Evolutionary conservation across 2,888 invertebrate species (phyloP), one percentile per base, ranked within the genome.

Genomic region (Galeopsomyia nigrocyanea): DNA sequence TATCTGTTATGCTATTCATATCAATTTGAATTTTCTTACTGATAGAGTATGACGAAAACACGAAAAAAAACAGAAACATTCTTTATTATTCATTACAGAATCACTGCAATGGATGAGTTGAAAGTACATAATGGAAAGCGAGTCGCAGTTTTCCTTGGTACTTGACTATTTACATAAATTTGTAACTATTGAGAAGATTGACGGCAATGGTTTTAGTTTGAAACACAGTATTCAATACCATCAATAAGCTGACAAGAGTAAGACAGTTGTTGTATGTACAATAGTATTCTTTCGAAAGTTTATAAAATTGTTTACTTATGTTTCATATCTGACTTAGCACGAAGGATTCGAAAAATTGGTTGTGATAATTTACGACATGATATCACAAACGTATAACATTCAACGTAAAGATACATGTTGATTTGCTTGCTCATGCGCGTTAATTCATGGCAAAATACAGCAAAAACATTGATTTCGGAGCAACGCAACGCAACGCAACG

Each of bases 1-100:
- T 9, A 39, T 3, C 26, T 39, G 39, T 39, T 39, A 7, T 10
- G 39, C 39, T 39, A 39, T 26, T 26, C 26, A 26, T 26, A 26
- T 71, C n/a, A 55, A 31, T 21, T 31, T 31, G n/a, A 7, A 49
- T 67, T 68, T 68, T 64, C 68, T 67, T 61, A 68, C 17, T 60
- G 46, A 46, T 66, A 60, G 1, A 26, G 56, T 63, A 63, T 71
- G 57, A 57, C 49, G 64, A 61, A 65, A 58, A 68, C 58, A 53
- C 69, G 58, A 73, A 75, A 75, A 63, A 75, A 73, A 71, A 72
- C 53, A 71, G 70, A 73, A 68, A 69, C 51, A 51, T 26, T 49
- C 63, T 51, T 68, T 31, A 10, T 56, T 67, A 10, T 16, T 74
- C 50, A 13, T 69, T 51, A 53, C 51, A 26, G 26, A 55, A 62